These are phyloP conservation scores for Mus caroli DNA, from an alignment of 2,797 vertebrate genomes.

Conservation along the genomic window DNA sequence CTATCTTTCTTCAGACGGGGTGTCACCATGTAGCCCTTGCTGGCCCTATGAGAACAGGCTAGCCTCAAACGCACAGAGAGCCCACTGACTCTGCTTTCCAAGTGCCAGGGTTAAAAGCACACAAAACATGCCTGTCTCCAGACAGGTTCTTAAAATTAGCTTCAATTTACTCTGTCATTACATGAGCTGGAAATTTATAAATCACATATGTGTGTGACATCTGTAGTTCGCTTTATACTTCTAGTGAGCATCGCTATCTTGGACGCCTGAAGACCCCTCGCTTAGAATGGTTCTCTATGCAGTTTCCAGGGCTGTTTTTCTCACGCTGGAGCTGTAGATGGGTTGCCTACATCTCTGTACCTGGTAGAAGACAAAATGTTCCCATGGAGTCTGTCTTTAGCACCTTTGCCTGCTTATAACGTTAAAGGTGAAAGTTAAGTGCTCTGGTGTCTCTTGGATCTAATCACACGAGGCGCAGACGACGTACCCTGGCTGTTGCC, in stretches of 20 bases:
- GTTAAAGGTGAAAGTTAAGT: conserved; percentile 64
- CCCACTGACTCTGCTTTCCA: not conserved
- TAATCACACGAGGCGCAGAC: conserved; percentile 25
- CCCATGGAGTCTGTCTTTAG: not conserved
- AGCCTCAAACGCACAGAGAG: not conserved
- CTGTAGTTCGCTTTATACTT: not conserved
- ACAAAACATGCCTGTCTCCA: not conserved
- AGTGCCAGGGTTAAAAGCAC: not conserved
- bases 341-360: not conserved
- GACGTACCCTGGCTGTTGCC: conserved; percentile 37
- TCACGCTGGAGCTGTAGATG: not conserved
- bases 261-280: not conserved
- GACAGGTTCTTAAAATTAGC: conserved; percentile 1
- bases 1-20: not conserved
- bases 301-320: not conserved
- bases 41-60: not conserved
- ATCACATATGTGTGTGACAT: fast-evolving
- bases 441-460: conserved; percentile 1
- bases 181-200: not conserved
- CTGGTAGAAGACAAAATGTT: not conserved
- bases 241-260: not conserved
- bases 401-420: not conserved
- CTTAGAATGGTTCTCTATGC: not conserved
- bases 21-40: not conserved
- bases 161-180: not conserved